phyloP scores from a whole-genome alignment of 2,797 vertebrate genomes.

The Peromyscus nudipes region DNA sequence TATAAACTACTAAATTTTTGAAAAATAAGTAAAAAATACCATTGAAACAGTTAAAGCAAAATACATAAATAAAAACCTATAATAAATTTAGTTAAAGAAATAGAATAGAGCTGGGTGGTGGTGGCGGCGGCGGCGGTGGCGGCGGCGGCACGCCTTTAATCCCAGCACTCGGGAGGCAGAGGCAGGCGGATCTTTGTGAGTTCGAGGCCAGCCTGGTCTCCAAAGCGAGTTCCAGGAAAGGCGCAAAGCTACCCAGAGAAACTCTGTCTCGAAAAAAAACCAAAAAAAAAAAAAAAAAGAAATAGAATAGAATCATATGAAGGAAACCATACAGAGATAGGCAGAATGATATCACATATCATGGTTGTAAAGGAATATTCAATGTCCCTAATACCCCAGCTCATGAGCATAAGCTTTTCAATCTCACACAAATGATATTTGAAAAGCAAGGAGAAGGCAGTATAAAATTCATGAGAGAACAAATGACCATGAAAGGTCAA shows the following conservation, averaged over 20 bases:
- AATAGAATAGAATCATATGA: background rate
- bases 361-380: background rate
- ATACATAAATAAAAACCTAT: background rate
- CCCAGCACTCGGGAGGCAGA: too few relatives aligned
- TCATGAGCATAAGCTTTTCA: background rate
- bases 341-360: background rate
- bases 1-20: background rate
- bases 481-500: background rate
- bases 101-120: too few relatives aligned
- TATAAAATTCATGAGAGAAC: background rate
- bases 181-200: too few relatives aligned
- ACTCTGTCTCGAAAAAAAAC: too few relatives aligned
- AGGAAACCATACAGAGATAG: background rate
- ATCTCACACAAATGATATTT: background rate
- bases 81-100: background rate
- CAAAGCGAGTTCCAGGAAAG: too few relatives aligned
- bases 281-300: too few relatives aligned
- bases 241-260: too few relatives aligned
- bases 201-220: too few relatives aligned
- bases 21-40: background rate
- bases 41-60: background rate
- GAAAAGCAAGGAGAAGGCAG: background rate
- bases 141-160: too few relatives aligned
- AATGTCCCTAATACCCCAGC: background rate
- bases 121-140: too few relatives aligned